Percentiles rank a stretch among this genome's conserved stretches.
Conservation (phyloP, 2,113 vertebrate species). For the Vimba vimba region DNA sequence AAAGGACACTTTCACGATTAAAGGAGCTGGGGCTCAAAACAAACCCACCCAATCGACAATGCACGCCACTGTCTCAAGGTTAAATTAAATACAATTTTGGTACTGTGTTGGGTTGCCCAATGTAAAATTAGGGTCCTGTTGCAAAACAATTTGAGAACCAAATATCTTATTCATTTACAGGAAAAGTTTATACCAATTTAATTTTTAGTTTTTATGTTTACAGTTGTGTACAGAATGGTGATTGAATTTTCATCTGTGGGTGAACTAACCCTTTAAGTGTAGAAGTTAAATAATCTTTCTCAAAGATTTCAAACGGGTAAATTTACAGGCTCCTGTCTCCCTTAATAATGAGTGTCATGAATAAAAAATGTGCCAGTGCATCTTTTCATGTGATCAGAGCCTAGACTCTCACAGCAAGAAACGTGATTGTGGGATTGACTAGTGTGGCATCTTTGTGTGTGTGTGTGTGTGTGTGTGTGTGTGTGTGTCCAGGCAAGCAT, state of each 20-base stretch:
- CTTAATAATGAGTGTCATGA: neutral
- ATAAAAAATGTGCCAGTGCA: neutral
- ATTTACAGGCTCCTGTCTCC: neutral
- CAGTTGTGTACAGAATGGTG: too few relatives aligned
- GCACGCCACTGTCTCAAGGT: too few relatives aligned
- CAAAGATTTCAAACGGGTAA: neutral
- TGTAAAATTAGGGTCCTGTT: too few relatives aligned
- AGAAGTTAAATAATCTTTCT: neutral
- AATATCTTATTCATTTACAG: too few relatives aligned
- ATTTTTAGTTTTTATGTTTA: too few relatives aligned
- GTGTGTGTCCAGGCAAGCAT: constrained; percentile 86
- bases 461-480: constrained; percentile 31
- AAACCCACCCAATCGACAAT: too few relatives aligned
- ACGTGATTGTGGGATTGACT: neutral
- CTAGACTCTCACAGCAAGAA: neutral
- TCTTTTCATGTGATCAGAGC: neutral
- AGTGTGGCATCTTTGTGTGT: neutral
- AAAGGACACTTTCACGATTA: too few relatives aligned
- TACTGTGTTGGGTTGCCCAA: neutral
- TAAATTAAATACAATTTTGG: neutral
- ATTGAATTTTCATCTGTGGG: neutral
- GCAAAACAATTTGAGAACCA: too few relatives aligned
- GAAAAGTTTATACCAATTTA: too few relatives aligned
- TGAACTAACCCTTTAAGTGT: neutral
- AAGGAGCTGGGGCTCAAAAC: too few relatives aligned